Base-by-base conservation (phyloP, 2,113 vertebrate species). In the Alosa alosa region DNA sequence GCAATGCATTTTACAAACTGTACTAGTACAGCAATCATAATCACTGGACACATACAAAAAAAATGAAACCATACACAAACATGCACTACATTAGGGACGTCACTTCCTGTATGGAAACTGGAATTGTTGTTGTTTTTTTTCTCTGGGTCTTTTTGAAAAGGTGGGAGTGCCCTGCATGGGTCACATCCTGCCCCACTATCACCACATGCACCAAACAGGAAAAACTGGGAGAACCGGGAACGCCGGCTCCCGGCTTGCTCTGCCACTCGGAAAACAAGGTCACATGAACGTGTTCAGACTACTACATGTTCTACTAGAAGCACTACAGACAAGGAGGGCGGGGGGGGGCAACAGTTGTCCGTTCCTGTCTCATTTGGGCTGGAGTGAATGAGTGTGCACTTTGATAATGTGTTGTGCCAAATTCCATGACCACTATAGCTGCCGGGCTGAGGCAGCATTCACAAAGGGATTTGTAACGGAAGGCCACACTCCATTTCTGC, bases 91-190 rank as follows among this genome's bases (percentile, higher is more conserved):
- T 31, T 78, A 78, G 31, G 4, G 3, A 78, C 72, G 87, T 90
- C 39, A 87, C 84, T 89, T 91, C 82, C 87, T 86, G 81, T 87
- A 22, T 84, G 90, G 83, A 91, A 92, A 86, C 36, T 78, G 72
- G 72, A 78, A 6, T 72, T 25, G 72, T 39, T 78, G 72, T 78
- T 72, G n/a, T 36, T 72, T 72, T 72, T 72, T 36, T 10, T 15
- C 25, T 36, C 72, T 18, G 31, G 11, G 7, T 75, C 31, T 78
- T 39, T 44, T 50, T 49, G 36, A 6, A 78, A 57, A 86, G 88
- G 83, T 22, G 36, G 86, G 83, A 60, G 84, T 0, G 84, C 81
- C 84, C 82, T 89, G 85, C 81, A 81, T 44, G 84, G n/a, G 13
- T 41, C 36, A 60, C 15, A 72, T 17, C 49, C 11, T 50, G 60